A percentile compares a stretch with the other conserved stretches of the same genome.
phyloP scores from a whole-genome alignment of 2,797 vertebrate genomes.

The Onychomys arenicola region DNA sequence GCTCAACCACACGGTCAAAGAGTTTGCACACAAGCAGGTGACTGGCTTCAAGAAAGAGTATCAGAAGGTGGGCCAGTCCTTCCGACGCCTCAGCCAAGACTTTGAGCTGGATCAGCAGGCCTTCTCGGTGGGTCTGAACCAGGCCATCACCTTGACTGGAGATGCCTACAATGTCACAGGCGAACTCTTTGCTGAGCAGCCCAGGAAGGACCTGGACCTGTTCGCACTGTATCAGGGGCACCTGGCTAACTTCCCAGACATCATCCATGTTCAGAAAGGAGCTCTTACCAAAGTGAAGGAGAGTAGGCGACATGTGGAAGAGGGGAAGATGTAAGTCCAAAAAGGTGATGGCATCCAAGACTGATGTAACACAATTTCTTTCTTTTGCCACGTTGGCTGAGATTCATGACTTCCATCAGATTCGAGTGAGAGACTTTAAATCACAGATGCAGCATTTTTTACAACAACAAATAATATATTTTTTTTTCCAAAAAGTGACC shows the following conservation, averaged over 20 bases:
- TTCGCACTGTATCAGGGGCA: constrained; percentile 98
- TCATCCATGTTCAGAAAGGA: constrained; percentile 99
- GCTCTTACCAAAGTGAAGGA: constrained; percentile 99
- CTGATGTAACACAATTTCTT: constrained; percentile 98
- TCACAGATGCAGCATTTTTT: constrained; percentile 98
- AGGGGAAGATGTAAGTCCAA: constrained; percentile 96
- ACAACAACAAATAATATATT: constrained; percentile 95
- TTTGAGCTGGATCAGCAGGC: too few relatives aligned
- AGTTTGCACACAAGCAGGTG: too few relatives aligned
- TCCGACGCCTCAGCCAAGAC: too few relatives aligned
- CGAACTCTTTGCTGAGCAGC: constrained; percentile 97
- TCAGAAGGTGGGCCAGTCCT: too few relatives aligned
- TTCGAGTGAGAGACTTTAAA: constrained; percentile 97
- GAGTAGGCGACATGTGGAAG: constrained; percentile 97
- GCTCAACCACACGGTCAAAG: too few relatives aligned
- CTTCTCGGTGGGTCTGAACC: too few relatives aligned
- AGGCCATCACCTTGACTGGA: constrained; percentile 96
- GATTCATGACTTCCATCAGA: constrained; percentile 98
- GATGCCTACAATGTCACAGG: constrained; percentile 96
- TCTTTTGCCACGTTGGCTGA: constrained; percentile 97
- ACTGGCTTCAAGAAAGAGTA: too few relatives aligned
- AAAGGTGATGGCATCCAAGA: constrained; percentile 96
- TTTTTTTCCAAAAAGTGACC: constrained; percentile 98
- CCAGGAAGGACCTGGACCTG: constrained; percentile 96
- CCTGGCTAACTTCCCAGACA: constrained; percentile 98